Percentiles rank a stretch among this genome's conserved stretches.
Evolutionary conservation across 1,140 invertebrate species (phyloP).

Genomic region (Drosophila navojoa): DNA sequence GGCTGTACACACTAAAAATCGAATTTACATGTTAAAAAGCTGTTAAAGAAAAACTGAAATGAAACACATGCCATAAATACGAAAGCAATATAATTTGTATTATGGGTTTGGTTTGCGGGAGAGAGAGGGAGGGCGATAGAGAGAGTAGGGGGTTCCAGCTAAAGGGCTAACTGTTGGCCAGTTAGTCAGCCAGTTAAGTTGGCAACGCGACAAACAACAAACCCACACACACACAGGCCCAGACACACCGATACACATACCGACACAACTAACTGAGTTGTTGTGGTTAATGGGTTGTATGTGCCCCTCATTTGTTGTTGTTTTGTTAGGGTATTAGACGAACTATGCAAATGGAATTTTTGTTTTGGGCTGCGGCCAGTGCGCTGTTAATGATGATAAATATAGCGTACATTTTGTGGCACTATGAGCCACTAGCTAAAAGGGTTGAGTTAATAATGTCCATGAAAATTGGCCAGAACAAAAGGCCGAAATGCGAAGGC

Average conservation of each 20-base stretch:
- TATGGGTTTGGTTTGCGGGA: constrained; percentile 22
- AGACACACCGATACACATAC: neutral
- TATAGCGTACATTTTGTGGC: constrained; percentile 31
- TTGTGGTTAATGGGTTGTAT: constrained; percentile 49
- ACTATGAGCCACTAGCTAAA: constrained; percentile 10
- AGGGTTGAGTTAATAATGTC: constrained; percentile 27
- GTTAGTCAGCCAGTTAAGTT: constrained; percentile 30
- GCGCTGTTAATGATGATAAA: constrained; percentile 48
- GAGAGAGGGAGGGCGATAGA: too few relatives aligned
- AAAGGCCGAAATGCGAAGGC: neutral
- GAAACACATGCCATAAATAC: constrained; percentile 62
- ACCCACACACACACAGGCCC: neutral
- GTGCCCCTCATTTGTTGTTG: constrained; percentile 23
- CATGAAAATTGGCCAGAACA: constrained; percentile 17
- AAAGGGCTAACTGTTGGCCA: constrained; percentile 27
- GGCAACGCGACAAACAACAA: constrained; percentile 27
- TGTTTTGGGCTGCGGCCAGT: neutral
- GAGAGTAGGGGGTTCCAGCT: neutral
- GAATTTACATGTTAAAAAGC: constrained; percentile 80
- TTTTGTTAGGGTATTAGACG: constrained; percentile 30
- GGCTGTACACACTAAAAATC: constrained; percentile 55
- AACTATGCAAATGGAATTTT: constrained; percentile 46
- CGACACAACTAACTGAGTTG: constrained; percentile 47
- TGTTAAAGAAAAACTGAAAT: constrained; percentile 61
- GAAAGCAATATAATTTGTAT: constrained; percentile 63